Conservation (phyloP, 2,888 invertebrate species). For the Cylloceria caligata region DNA sequence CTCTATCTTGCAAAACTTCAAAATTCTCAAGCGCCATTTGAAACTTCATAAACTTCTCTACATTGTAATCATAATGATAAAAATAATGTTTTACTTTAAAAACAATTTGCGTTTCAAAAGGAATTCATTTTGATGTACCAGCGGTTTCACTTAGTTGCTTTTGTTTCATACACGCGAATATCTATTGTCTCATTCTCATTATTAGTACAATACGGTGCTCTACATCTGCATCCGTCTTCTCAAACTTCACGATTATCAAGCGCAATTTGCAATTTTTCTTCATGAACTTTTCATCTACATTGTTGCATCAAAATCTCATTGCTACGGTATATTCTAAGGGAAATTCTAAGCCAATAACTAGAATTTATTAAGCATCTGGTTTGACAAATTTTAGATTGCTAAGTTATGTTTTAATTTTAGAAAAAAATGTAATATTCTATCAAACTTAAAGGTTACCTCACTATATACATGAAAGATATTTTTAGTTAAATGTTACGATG, state of each 20-base stretch:
- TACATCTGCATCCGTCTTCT: not conserved
- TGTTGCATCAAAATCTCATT: not conserved
- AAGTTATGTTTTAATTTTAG: no score
- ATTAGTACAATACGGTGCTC: not conserved
- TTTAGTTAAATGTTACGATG: no score
- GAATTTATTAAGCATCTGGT: no score
- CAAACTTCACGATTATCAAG: not conserved
- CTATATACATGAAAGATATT: no score
- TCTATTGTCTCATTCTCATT: no score
- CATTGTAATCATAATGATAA: not conserved
- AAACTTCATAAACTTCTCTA: slow-evolving; percentile 1
- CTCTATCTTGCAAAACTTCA: not conserved
- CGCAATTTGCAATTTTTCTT: not conserved
- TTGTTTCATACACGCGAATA: not conserved
- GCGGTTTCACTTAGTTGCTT: no score
- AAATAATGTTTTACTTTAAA: not conserved
- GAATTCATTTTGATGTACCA: not conserved
- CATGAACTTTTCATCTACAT: not conserved
- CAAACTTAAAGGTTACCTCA: no score
- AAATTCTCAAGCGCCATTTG: slow-evolving; percentile 7
- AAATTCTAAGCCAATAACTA: no score
- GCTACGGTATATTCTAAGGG: no score
- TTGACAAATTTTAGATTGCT: no score
- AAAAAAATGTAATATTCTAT: no score
- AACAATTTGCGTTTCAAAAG: slow-evolving; percentile 15